phyloP scores from a whole-genome alignment of 2,888 invertebrate species.

The Automeris io region DNA sequence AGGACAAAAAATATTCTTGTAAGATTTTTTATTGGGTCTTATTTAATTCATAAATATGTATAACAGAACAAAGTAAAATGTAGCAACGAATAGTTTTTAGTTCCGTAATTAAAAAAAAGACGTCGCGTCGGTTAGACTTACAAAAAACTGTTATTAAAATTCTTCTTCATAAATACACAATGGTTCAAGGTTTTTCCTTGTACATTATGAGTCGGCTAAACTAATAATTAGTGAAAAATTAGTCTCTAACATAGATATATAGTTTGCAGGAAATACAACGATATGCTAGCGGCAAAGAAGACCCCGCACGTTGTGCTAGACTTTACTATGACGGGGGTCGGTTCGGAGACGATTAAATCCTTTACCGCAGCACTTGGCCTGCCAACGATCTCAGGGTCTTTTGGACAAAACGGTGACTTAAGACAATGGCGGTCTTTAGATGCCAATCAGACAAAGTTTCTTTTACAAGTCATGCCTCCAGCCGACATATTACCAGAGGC shows the following conservation, averaged over 20 bases:
- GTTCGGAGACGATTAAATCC: slow-evolving; percentile 90
- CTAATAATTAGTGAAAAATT: slow-evolving; percentile 9
- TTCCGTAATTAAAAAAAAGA: not conserved
- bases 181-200: slow-evolving; percentile 10
- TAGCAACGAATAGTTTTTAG: too few relatives aligned
- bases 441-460: slow-evolving; percentile 82
- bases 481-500: slow-evolving; percentile 90
- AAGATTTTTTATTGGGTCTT: too few relatives aligned
- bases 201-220: slow-evolving; percentile 7
- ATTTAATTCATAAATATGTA: too few relatives aligned
- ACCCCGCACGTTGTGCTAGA: slow-evolving; percentile 89
- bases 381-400: slow-evolving; percentile 90
- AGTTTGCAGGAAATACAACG: slow-evolving; percentile 86
- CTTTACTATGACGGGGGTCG: slow-evolving; percentile 86
- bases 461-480: slow-evolving; percentile 90
- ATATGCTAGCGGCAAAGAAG: slow-evolving; percentile 78
- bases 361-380: slow-evolving; percentile 87
- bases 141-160: not conserved
- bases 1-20: too few relatives aligned
- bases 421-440: slow-evolving; percentile 88
- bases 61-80: too few relatives aligned
- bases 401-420: slow-evolving; percentile 89
- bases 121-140: not conserved
- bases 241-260: slow-evolving; percentile 11
- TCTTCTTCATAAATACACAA: not conserved